Evolutionary conservation across 2,113 vertebrate species (phyloP), one percentile per base, ranked within the genome.

Genomic region (Antennarius striatus): DNA sequence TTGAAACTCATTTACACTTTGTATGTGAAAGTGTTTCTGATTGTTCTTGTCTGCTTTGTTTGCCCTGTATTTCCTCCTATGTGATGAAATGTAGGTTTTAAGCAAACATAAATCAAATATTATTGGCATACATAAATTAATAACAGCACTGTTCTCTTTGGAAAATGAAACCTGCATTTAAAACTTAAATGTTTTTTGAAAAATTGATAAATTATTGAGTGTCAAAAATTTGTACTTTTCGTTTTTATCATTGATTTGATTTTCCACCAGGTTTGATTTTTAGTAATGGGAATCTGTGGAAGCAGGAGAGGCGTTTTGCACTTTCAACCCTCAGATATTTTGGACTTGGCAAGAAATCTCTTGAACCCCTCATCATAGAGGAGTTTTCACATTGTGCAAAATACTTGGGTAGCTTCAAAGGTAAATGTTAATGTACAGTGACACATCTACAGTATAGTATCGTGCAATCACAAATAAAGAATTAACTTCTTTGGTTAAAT

Each of bases 321-420:
- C 70, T 94, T 62, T 84, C 28, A 29, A 93, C 91, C 0, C 84
- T 95, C 1, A 93, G 70, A 43, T 91, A 93, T 69, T 94, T 96
- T 1, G 93, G 93, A 51, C 12, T 93, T 66, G 92, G 93, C 0
- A 94, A 90, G 77, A 92, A 81, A 9, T 61, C 87, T 16, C 65
- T 93, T 61, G 91, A 93, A 73, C 69, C 92, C 6, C 56, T 89
- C 17, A 94, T 95, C 16, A 77, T 91, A 72, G 90, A 93, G 3
- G 95, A 95, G 61, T 76, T 87, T 28, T 57, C 49, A 17, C 8
- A 74, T 14, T 79, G 79, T 29, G 61, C 75, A 14, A 64, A 68
- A 22, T 13, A 51, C 3, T 39, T 78, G 14, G 12, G 10, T 1
- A 10, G 28, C 43, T 56, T 30, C 7, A 67, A 84, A 45, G 69